Evolutionary conservation across 2,797 vertebrate species (phyloP), one percentile per base, ranked within the genome.

Genomic region (Pangasius macronema): DNA sequence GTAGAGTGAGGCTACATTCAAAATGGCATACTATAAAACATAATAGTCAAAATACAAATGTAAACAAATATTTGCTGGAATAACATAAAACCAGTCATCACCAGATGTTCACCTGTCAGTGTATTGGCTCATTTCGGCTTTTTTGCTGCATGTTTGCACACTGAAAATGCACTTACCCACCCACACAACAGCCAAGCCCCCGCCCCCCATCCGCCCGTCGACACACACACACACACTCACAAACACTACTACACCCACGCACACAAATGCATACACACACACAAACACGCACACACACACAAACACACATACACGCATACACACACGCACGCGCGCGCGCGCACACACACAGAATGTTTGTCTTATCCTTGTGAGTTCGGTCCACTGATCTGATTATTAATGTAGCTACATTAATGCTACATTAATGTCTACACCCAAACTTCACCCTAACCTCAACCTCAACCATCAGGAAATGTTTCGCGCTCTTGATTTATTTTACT

Each of bases 71-170:
- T 49, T 14, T 63, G 10, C 22, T n/a, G 27, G 27, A 65, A 49
- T 82, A 65, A 51, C 81, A 83, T 22, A 24, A 65, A 30, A 22
- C 5, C 18, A 67, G 9, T 6, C 39, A 42, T 61, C 55, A 42
- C 55, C 36, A 39, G 33, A 16, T 33, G 14, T 51, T n/a, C 42
- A 39, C 14, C 22, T 8, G 36, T 30, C 20, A 82, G 36, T 46
- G 79, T 63, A 82, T 46, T 82, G 79, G 24, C 82, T 83, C 20
- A 83, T 68, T 33, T 33, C 18, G 9, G 61, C 1, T 67, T 82
- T 81, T 77, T 39, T 42, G 39, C 24, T 30, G 59, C 14, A 7
- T 65, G 42, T 49, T 30, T 65, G 42, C 7, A 18, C 27, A 82
- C 39, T 59, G 7, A 65, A 49, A 42, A 67, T 82, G 6, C 24